These are phyloP conservation scores for Cathartes aura DNA, from an alignment of 2,113 vertebrate genomes.

Conservation along the genomic window DNA sequence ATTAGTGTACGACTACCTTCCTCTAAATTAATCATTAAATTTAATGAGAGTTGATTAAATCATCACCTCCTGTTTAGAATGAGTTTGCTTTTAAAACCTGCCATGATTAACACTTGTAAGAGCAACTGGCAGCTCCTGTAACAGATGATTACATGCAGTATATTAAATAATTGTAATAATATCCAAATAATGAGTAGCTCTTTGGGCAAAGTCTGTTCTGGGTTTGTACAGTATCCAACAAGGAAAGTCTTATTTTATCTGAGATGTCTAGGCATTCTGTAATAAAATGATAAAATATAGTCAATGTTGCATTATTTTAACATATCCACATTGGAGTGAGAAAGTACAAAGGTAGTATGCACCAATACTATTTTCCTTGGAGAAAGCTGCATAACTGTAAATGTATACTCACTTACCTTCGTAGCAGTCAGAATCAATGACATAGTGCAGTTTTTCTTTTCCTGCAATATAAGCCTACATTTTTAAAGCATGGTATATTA, in stretches of 20 bases:
- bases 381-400: not conserved
- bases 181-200: not conserved
- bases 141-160: not conserved
- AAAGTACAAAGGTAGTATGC: not conserved
- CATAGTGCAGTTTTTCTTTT: not conserved
- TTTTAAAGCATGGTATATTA: not conserved
- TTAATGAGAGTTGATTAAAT: not conserved
- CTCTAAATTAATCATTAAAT: not conserved
- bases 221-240: not conserved
- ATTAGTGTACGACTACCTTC: not conserved
- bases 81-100: not conserved
- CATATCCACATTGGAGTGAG: not conserved
- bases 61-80: not conserved
- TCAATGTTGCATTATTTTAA: not conserved
- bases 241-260: not conserved
- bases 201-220: not conserved
- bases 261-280: not conserved
- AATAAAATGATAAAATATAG: not conserved
- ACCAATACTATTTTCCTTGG: rapidly evolving
- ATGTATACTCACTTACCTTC: not conserved
- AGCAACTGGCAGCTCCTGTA: not conserved
- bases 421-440: not conserved
- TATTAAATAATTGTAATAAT: not conserved
- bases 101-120: not conserved
- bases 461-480: not conserved